phyloP scores from a whole-genome alignment of 2,888 invertebrate genomes.

The Drosophila cyrtoloma region DNA sequence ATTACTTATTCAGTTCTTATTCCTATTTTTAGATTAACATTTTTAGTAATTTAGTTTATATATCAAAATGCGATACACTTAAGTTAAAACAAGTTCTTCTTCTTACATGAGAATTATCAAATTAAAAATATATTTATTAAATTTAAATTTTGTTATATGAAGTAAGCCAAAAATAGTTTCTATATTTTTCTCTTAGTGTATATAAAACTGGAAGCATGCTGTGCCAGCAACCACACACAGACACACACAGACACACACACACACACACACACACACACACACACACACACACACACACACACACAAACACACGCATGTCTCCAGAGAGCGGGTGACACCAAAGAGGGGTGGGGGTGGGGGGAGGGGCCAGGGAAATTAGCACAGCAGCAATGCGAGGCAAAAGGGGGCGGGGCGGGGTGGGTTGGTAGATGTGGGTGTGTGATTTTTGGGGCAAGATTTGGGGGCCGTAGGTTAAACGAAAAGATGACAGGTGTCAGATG shows the following conservation, averaged over 20 bases:
- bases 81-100: background rate
- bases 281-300: no score
- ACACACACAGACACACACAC: slow-evolving; percentile 18
- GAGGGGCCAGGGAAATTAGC: slow-evolving; percentile 56
- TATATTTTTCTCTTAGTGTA: no score
- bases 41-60: background rate
- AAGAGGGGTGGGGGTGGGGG: background rate
- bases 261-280: slow-evolving; percentile 30
- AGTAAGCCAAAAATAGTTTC: no score
- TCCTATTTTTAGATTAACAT: background rate
- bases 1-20: background rate
- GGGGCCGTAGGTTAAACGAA: slow-evolving; percentile 65
- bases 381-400: slow-evolving; percentile 27
- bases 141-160: background rate
- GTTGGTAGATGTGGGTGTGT: background rate
- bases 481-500: slow-evolving; percentile 82
- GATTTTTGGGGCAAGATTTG: background rate
- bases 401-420: background rate
- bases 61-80: background rate
- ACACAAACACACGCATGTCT: slow-evolving; percentile 26
- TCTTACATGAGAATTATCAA: background rate
- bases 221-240: slow-evolving; percentile 37
- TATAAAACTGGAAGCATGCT: slow-evolving; percentile 35
- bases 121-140: background rate
- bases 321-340: background rate